Base-by-base conservation (phyloP, 2,797 vertebrate genomes). In the Chelon auratus region DNA sequence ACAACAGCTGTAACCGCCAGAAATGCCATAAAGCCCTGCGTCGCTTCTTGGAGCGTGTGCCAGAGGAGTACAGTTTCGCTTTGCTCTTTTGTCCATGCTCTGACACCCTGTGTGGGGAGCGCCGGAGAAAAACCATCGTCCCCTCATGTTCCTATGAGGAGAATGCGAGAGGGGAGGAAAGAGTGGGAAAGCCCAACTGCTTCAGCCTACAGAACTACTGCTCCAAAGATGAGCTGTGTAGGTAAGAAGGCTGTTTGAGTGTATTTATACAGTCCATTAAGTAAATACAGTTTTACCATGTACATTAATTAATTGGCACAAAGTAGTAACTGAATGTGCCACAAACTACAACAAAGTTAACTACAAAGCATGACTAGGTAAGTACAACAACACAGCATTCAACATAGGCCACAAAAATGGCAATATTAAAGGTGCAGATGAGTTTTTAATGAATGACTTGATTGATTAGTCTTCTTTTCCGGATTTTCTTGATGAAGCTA, bases 41-140 rank as follows among this genome's bases (percentile, higher is more conserved):
- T 10, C 88, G 94, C 72, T 99, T 99, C 94, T 95, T 99, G 62
- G 97, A 97, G 89, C 96, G 95, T 10, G 95, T 98, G 24, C 94
- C 95, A 0, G 94, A 96, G 88, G 94, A 96, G 72, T 97, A 97
- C 78, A 96, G 96, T 77, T 96, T 96, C 9, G 95, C 94, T 8
- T 86, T 99, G 70, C 95, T 99, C 36, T 96, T 99, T 92, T 99
- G 98, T 62, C 96, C 96, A 0, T 99, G 98, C 56, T 89, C 94
- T 0, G 95, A 98, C 84, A 93, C 91, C 13, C 72, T 95, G 72
- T 99, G 98, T 11, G 97, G 96, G 24, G 96, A 97, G 77, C 95
- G 98, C 17, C 92, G 97, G 15, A 94, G 96, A 78, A 96, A 98
- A 87, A 97, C 97, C 82, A 99, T 99, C 8, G 97, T 97, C 22